A percentile compares a stretch with the other conserved stretches of the same genome.
Conservation (phyloP, 2,888 invertebrate genomes). For the Eretmocerus hayati region DNA sequence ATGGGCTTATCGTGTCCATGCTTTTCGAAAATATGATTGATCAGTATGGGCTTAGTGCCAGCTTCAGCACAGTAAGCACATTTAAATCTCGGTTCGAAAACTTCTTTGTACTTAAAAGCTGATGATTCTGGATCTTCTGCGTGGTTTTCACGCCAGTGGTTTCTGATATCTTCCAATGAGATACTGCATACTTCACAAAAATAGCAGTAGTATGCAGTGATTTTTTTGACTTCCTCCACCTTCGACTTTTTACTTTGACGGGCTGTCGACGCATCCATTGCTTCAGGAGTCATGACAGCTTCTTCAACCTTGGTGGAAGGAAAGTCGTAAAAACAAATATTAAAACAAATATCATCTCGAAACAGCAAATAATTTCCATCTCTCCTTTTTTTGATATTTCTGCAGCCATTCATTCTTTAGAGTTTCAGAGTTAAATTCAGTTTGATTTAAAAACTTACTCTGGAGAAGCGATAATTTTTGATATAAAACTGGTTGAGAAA, state of each 20-base stretch:
- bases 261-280: neutral
- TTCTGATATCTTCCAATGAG: conserved; percentile 29
- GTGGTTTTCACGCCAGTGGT: conserved; percentile 37
- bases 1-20: conserved; percentile 27
- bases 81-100: conserved; percentile 19
- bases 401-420: no score
- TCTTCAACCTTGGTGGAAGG: conserved; percentile 24
- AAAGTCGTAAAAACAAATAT: neutral
- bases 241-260: conserved; percentile 13
- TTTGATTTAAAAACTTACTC: no score
- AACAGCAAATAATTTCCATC: no score
- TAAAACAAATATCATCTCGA: neutral
- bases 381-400: no score
- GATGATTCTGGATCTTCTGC: conserved; percentile 17
- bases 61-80: conserved; percentile 33
- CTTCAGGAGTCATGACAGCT: conserved; percentile 7
- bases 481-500: no score
- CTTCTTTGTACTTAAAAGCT: conserved; percentile 25
- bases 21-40: conserved; percentile 30
- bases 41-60: conserved; percentile 29
- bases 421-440: no score
- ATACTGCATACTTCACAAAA: conserved; percentile 33
- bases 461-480: no score
- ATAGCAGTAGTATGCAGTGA: conserved; percentile 30
- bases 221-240: conserved; percentile 16